Evolutionary conservation across 1,140 invertebrate genomes (phyloP).

Genomic region (Lutraria rhynchaena): DNA sequence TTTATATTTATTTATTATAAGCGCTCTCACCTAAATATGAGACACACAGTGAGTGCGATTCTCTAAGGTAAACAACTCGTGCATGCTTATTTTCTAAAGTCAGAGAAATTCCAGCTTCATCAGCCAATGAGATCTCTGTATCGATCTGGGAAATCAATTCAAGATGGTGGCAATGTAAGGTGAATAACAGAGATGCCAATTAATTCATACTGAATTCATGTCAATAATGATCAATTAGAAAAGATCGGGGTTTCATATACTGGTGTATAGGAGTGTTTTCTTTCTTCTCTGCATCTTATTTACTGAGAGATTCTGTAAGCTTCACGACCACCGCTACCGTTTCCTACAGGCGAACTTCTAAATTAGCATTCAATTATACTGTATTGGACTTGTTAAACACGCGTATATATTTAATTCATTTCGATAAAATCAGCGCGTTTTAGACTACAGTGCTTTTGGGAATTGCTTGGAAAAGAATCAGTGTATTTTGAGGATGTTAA

Average conservation of each 20-base stretch:
- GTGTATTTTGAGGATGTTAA: too few species aligned
- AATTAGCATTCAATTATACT: constrained; percentile 42
- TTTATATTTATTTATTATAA: too few species aligned
- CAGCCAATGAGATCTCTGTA: constrained; percentile 34
- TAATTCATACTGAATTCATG: constrained; percentile 33
- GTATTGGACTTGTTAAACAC: constrained; percentile 20
- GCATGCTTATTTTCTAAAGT: constrained; percentile 32
- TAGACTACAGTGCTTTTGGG: background rate
- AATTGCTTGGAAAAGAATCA: too few species aligned
- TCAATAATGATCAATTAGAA: constrained; percentile 40
- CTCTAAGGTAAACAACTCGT: constrained; percentile 32
- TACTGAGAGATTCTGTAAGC: too few species aligned
- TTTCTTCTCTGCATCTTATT: too few species aligned
- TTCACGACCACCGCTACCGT: too few species aligned
- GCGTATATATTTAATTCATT: constrained; percentile 16
- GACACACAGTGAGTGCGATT: too few species aligned
- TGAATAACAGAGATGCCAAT: constrained; percentile 42
- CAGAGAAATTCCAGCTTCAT: constrained; percentile 32
- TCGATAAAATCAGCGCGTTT: background rate
- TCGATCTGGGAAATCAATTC: constrained; percentile 55
- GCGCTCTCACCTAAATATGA: too few species aligned
- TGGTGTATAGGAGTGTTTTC: too few species aligned
- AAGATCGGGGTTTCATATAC: background rate
- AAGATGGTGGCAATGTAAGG: constrained; percentile 51
- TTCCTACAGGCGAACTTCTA: background rate